Conservation (phyloP, 1,140 invertebrate species). For the Cydia strobilella region DNA sequence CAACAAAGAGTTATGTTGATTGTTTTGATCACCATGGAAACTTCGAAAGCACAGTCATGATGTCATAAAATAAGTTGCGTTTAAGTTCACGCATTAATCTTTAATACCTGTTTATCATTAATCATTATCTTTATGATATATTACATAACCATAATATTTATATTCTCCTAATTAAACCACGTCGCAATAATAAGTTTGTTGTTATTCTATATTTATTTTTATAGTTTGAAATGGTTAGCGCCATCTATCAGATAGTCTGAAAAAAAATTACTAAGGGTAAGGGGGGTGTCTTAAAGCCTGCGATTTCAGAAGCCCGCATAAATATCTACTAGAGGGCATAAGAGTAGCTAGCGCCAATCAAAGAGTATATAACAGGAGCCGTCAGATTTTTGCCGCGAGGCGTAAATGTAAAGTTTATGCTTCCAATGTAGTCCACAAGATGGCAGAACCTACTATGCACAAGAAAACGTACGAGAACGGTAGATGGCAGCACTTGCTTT, state of each 20-base stretch:
- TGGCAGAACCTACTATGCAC: too few relatives aligned
- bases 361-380: too few relatives aligned
- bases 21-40: conserved; percentile 47
- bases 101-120: neutral
- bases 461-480: too few relatives aligned
- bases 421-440: too few relatives aligned
- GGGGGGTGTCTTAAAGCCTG: neutral
- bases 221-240: neutral
- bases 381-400: too few relatives aligned
- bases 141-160: neutral
- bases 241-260: neutral
- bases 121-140: too few relatives aligned
- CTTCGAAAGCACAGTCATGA: conserved; percentile 28
- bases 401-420: too few relatives aligned
- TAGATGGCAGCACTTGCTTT: too few relatives aligned
- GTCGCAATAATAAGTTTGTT: neutral
- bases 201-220: neutral
- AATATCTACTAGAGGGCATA: neutral
- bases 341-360: too few relatives aligned
- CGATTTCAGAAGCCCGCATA: neutral
- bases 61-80: conserved; percentile 44
- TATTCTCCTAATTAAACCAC: neutral
- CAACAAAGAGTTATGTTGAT: conserved; percentile 14
- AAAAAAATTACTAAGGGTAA: neutral
- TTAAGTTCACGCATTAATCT: neutral